Conservation (phyloP, 2,113 vertebrate genomes). For the Paramormyrops kingsleyae region DNA sequence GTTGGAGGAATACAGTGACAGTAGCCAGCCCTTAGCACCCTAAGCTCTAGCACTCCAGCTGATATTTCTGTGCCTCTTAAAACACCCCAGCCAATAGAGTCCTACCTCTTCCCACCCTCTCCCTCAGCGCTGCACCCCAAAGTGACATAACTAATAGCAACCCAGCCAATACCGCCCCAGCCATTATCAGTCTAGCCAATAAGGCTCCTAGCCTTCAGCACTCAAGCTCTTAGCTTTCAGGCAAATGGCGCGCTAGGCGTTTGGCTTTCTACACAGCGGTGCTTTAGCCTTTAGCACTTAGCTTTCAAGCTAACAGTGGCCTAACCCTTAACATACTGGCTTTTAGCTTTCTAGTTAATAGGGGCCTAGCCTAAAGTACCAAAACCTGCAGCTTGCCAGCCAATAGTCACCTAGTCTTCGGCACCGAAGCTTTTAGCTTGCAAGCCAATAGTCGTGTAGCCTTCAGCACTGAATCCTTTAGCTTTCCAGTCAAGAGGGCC, state of each 20-base stretch:
- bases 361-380: neutral
- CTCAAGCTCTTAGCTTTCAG: neutral
- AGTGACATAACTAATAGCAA: neutral
- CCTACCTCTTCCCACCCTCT: neutral
- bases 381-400: neutral
- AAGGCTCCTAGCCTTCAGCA: neutral
- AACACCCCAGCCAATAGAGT: neutral
- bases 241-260: neutral
- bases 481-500: neutral
- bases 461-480: too few species aligned
- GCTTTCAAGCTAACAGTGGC: neutral
- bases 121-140: neutral
- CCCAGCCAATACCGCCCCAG: neutral
- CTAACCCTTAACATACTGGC: neutral
- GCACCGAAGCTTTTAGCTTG: neutral
- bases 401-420: neutral
- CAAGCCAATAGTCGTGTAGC: neutral
- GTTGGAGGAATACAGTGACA: neutral
- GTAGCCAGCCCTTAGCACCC: neutral
- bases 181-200: neutral
- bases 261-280: neutral
- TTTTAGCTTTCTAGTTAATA: neutral
- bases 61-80: neutral
- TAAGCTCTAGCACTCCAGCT: neutral
- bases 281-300: neutral